These are phyloP conservation scores for Catamblyrhynchus diadema DNA, from an alignment of 2,797 vertebrate species.

Conservation along the genomic window DNA sequence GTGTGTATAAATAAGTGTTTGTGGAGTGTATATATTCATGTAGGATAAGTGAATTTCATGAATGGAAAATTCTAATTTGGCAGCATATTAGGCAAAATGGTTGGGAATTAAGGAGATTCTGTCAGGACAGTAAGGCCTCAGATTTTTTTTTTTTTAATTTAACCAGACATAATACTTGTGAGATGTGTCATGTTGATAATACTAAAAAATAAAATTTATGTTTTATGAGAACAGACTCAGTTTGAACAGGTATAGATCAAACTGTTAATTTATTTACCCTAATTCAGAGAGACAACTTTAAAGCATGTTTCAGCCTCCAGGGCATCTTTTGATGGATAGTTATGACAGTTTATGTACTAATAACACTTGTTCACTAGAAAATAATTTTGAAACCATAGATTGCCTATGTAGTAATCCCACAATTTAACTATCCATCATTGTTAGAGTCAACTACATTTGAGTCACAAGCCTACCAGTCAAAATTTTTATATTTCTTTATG, in stretches of 20 bases:
- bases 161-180: background rate
- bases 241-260: background rate
- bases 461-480: background rate
- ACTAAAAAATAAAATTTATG: background rate
- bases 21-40: background rate
- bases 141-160: background rate
- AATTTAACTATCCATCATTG: background rate
- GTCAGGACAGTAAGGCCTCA: background rate
- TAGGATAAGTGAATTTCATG: background rate
- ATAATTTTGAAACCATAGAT: background rate
- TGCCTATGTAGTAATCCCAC: background rate
- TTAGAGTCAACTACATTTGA: background rate
- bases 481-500: background rate
- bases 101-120: background rate
- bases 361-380: background rate
- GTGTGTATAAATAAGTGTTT: background rate
- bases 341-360: background rate
- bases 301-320: background rate
- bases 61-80: background rate
- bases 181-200: background rate
- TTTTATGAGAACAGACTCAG: background rate
- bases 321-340: constrained; percentile 16
- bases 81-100: background rate
- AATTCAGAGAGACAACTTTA: constrained; percentile 2
- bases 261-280: background rate